Evolutionary conservation across 2,797 vertebrate species (phyloP), one percentile per base, ranked within the genome.

Genomic region (Tadarida brasiliensis): DNA sequence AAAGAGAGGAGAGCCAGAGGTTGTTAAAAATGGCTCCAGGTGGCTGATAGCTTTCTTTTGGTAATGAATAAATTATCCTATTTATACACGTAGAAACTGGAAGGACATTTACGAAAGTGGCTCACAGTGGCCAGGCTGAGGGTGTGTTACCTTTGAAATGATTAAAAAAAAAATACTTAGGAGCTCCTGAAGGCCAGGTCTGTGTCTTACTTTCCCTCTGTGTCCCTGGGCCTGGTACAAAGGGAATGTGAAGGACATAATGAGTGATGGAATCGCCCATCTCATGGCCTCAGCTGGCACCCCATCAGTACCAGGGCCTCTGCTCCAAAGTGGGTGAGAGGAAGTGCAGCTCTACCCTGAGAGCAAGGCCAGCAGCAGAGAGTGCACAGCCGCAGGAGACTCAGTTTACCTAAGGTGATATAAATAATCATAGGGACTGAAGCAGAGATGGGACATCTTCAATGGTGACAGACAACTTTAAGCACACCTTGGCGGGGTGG

Each of bases 1-100:
- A 30, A 76, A 28, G 54, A 11, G 4, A 33, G 77, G 30, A 54
- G 39, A 3, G 47, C n/a, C 3, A 11, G 11, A 24, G 65, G 28
- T 35, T 83, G 61, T 86, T 93, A 61, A 90, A 91, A 90, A 71
- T 49, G 77, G 30, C 82, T 90, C 71, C 54, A 30, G 59, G 47
- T 76, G 68, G 30, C 80, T 33, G 44, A 24, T 47, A 20, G 14
- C 35, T 91, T 89, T 90, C 63, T 91, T 87, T 85, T 26, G n/a
- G 30, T 44, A 47, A 73, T 22, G 49, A 88, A 74, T 44, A 94
- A 70, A 84, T 22, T 8, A 56, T 3, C 20, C 59, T 49, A 11
- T 68, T 91, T 67, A 57, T 57, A 74, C 2, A 67, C 7, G 5
- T 6, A 74, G 28, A 65, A n/a, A 22, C 51, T 2, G 7, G 51